Evolutionary conservation across 2,797 vertebrate species (phyloP).

Genomic region (Tapirus indicus): DNA sequence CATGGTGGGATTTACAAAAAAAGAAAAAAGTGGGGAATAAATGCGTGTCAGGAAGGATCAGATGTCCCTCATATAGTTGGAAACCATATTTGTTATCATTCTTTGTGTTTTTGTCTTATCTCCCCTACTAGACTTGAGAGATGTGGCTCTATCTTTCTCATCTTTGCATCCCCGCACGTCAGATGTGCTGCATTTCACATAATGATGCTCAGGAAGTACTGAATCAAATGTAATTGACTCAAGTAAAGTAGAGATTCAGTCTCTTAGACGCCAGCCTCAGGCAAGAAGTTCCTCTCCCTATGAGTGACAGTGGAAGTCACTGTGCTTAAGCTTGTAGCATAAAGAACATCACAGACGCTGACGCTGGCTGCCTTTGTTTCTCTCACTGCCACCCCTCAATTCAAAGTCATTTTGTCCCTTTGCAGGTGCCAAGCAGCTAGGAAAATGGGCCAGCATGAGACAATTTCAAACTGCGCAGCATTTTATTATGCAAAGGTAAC

Average conservation of each 20-base stretch:
- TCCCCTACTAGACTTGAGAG: background rate
- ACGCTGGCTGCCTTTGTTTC: background rate
- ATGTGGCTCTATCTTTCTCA: background rate
- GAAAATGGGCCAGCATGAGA: background rate
- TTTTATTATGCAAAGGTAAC: constrained; percentile 12
- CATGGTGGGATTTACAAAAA: background rate
- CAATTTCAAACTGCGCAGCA: background rate
- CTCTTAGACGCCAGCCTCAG: background rate
- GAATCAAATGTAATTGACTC: background rate
- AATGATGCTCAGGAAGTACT: background rate
- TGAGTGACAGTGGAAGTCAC: background rate
- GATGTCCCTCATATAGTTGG: background rate
- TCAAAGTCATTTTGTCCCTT: constrained; percentile 44
- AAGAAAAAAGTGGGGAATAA: background rate
- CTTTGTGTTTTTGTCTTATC: background rate
- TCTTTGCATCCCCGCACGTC: background rate
- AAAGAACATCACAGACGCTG: background rate
- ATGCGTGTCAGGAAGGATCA: background rate
- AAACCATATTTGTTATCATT: background rate
- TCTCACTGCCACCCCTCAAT: background rate
- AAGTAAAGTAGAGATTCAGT: background rate
- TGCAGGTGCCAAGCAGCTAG: constrained; percentile 11
- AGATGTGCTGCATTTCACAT: background rate
- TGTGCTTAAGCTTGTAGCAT: background rate
- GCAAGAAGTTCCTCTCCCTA: background rate